A percentile compares a stretch with the other conserved stretches of the same genome.
Conservation (phyloP, 2,113 vertebrate genomes). For the Tauraco erythrolophus region DNA sequence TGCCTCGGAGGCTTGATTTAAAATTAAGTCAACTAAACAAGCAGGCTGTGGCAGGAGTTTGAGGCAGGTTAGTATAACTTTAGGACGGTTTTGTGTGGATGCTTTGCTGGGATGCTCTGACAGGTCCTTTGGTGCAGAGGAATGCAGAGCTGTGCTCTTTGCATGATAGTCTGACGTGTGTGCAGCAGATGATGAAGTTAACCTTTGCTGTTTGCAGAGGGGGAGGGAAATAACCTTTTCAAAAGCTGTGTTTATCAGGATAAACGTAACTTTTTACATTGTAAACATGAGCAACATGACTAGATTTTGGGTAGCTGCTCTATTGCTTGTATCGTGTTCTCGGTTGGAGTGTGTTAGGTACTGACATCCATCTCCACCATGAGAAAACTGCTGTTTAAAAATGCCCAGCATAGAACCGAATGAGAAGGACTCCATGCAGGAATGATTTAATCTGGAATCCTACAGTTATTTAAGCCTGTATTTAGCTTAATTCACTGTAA, state of each 20-base stretch:
- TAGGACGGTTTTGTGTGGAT: neutral
- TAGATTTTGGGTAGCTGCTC: neutral
- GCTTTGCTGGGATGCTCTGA: neutral
- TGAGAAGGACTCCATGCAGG: neutral
- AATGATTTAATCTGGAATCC: neutral
- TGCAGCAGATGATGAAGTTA: neutral
- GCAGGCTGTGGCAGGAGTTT: neutral
- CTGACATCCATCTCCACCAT: neutral
- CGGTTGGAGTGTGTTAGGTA: neutral
- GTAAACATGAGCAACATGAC: neutral
- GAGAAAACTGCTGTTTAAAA: neutral
- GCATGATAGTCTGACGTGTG: neutral
- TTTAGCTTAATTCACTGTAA: neutral
- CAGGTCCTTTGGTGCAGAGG: neutral
- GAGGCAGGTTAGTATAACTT: neutral
- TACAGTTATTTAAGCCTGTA: neutral
- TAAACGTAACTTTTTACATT: neutral
- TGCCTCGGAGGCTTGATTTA: neutral
- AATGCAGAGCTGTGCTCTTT: neutral
- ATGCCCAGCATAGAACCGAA: neutral
- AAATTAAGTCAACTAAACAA: neutral
- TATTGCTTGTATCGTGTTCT: neutral
- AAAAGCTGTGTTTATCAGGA: slow-evolving; percentile 5
- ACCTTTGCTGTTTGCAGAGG: slow-evolving; percentile 41
- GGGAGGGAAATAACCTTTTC: slow-evolving; percentile 52